Base-by-base conservation (phyloP, 2,888 invertebrate genomes). In the Ypsolopha sequella region DNA sequence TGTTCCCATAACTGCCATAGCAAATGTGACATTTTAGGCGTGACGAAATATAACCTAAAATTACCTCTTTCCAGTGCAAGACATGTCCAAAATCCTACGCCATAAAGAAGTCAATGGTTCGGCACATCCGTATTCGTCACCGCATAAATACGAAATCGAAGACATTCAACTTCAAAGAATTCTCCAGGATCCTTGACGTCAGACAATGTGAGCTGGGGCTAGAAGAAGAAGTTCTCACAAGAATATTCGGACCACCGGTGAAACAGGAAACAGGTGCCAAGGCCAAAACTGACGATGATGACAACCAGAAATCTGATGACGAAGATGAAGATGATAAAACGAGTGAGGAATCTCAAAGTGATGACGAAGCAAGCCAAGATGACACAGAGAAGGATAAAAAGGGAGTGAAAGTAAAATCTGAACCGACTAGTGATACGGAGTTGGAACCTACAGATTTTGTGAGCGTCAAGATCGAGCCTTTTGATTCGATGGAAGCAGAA, bases 51-150 rank as follows among this genome's bases (percentile, higher is more conserved):
- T 3, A 36, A 46, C 10, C 8, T 33, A 9, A 33, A 35, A 33
- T 46, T 14, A 8, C 2, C 8, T 7, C 13, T 53, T 75, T 79
- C 35, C 75, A 88, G 87, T 89, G 89, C 64, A 80, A 82, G 58
- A 65, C 78, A 51, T 89, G 89, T 57, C 72, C 80, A 2, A 88
- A 88, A 61, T 70, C 78, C 0, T 88, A 80, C 57, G 76, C 85
- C 13, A 77, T 79, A 7, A 80, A 80, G 53, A 74, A 81, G 39
- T 79, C 87, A 1, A 76, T 88, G 51, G 58, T 84, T 2, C 77
- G 76, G 35, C 88, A 88, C 59, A 61, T 88, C n/a, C 71, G 78
- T 0, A 73, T 75, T 44, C 76, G 87, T 0, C 88, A 88, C 60
- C 65, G 65, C 6, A 54, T 81, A 14, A 74, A 51, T n/a, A 24